These are phyloP conservation scores for Reticulitermes lucifugus DNA, from an alignment of 2,888 invertebrate species.

Conservation along the genomic window DNA sequence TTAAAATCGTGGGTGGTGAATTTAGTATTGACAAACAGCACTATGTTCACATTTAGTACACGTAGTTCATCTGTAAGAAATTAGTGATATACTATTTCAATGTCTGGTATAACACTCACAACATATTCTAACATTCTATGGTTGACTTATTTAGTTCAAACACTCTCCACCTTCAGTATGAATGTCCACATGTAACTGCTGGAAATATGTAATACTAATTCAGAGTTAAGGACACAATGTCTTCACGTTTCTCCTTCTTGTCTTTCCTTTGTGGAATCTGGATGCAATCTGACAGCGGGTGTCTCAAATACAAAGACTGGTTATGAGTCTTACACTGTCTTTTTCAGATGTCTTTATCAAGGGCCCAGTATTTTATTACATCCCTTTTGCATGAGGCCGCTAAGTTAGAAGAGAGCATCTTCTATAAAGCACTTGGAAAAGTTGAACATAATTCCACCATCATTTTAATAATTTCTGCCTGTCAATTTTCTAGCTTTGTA, in stretches of 20 bases:
- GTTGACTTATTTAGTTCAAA: background rate
- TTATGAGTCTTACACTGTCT: background rate
- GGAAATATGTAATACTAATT: slow-evolving; percentile 4
- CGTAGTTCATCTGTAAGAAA: slow-evolving; percentile 35
- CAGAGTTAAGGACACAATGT: background rate
- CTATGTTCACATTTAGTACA: slow-evolving; percentile 33
- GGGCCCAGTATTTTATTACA: slow-evolving; percentile 2
- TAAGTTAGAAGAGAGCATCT: slow-evolving; percentile 43
- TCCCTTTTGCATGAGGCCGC: slow-evolving; percentile 43
- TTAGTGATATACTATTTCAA: slow-evolving; percentile 34
- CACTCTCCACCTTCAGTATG: background rate
- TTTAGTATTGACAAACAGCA: slow-evolving; percentile 32
- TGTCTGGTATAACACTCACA: slow-evolving; percentile 34
- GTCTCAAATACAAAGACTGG: background rate
- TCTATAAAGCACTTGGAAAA: slow-evolving; percentile 50
- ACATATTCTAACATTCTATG: slow-evolving; percentile 31
- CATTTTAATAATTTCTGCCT: background rate
- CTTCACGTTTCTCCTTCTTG: background rate
- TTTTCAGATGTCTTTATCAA: background rate
- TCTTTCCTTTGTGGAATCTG: background rate
- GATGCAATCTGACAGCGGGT: background rate
- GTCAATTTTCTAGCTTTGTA: background rate
- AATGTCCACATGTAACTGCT: background rate
- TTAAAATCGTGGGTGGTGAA: slow-evolving; percentile 22
- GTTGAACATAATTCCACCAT: slow-evolving; percentile 17